Evolutionary conservation across 1,140 invertebrate genomes (phyloP), one percentile per base, ranked within the genome.

Genomic region (Melanaphis sacchari): DNA sequence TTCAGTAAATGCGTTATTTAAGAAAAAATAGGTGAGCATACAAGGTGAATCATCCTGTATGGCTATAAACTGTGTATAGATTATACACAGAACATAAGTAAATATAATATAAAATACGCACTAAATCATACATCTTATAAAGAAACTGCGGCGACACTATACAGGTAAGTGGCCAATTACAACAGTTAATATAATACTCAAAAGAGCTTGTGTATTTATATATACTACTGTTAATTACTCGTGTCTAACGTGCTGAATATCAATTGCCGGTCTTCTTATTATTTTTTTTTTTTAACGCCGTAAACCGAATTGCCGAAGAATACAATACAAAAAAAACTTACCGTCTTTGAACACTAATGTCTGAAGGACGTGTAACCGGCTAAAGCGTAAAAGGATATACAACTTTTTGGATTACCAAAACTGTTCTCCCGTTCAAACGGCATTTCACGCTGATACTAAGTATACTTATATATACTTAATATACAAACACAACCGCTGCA

Each of bases 131-230:
- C 59, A n/a, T 76, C 15, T 76, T 76, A 18, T 76, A 76, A 76
- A n/a, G 31, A n/a, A 76, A 76, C 59, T 76, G 59, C n/a, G 31
- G 43, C 24, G 87, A 89, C 87, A 52, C n/a, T 38, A 15, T 24
- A n/a, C 11, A 76, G 31, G 59, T 76, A 52, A 89, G 87, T 89
- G 87, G 46, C 43, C 87, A 52, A 89, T 89, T 52, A 52, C 87
- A n/a, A n/a, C 59, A 76, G 59, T 76, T 76, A 76, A 89, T 46
- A 89, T 89, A 38, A 89, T 38, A 46, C 41, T 87, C 41, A 43
- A 85, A 85, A 85, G 6, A 31, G 46, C n/a, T 38, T 36, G n/a
- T 24, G 2, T 38, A 59, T 59, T 11, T 66, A 21, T 76, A 76
- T n/a, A 24, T n/a, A 76, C 31, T 36, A 76, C 4, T 5, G 22